These are phyloP conservation scores for western clawed frog (Xenopus tropicalis) DNA, from an alignment of 2,113 vertebrate species.

Conservation along the genomic window UCB_Xtro_10.0 CM004451.2:69625501-69626000, in stretches of 20 bases:
- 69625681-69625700: constrained; percentile 71
- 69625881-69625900: constrained; percentile 73
- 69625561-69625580: constrained; percentile 56
- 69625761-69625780: constrained; percentile 68
- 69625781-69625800: constrained; percentile 65
- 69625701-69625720: constrained; percentile 64
- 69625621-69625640: constrained; percentile 65
- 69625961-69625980: constrained; percentile 79
- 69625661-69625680: constrained; percentile 75
- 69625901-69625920: constrained; percentile 77
- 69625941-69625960: constrained; percentile 52
- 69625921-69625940: constrained; percentile 73
- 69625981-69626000: constrained; percentile 75
- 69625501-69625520: constrained; percentile 64
- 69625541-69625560: constrained; percentile 65
- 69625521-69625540: constrained; percentile 56
- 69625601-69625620: constrained; percentile 67
- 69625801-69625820: constrained; percentile 71
- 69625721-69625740: constrained; percentile 78
- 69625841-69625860: constrained; percentile 77
- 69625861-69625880: constrained; percentile 68
- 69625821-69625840: constrained; percentile 71
- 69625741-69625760: constrained; percentile 75
- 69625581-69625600: constrained; percentile 62
- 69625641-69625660: constrained; percentile 73